Evolutionary conservation across 2,113 vertebrate genomes (phyloP).

Genomic region (Sinocyclocheilus grahami): DNA sequence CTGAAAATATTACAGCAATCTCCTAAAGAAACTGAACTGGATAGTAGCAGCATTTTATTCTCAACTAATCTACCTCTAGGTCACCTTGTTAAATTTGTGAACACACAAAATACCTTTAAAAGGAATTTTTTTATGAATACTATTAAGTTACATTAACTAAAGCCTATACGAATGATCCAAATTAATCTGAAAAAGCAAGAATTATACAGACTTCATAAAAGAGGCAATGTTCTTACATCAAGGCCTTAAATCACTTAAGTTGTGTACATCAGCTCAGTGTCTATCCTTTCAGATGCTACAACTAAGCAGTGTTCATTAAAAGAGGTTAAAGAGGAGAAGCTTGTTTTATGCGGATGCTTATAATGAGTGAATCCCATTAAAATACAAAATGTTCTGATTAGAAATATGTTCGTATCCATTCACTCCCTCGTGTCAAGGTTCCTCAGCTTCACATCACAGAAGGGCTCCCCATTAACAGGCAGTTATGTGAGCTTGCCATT

Average conservation of each 20-base stretch:
- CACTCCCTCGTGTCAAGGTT: slow-evolving; percentile 1
- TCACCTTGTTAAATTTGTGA: too few relatives aligned
- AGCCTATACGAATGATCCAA: neutral
- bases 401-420: neutral
- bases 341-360: neutral
- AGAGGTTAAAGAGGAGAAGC: neutral
- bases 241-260: neutral
- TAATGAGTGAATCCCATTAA: neutral
- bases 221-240: neutral
- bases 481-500: neutral
- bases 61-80: neutral
- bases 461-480: neutral
- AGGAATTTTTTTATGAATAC: neutral
- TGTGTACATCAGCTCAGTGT: neutral
- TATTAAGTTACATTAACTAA: neutral
- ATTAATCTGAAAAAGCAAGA: neutral
- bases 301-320: neutral
- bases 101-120: too few relatives aligned
- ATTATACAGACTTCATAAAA: neutral
- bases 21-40: neutral
- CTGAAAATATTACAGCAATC: neutral
- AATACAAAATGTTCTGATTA: neutral
- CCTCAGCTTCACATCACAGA: neutral
- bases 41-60: neutral
- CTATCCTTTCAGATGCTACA: neutral